Evolutionary conservation across 2,888 invertebrate species (phyloP).

Genomic region (Dynastes grantii): DNA sequence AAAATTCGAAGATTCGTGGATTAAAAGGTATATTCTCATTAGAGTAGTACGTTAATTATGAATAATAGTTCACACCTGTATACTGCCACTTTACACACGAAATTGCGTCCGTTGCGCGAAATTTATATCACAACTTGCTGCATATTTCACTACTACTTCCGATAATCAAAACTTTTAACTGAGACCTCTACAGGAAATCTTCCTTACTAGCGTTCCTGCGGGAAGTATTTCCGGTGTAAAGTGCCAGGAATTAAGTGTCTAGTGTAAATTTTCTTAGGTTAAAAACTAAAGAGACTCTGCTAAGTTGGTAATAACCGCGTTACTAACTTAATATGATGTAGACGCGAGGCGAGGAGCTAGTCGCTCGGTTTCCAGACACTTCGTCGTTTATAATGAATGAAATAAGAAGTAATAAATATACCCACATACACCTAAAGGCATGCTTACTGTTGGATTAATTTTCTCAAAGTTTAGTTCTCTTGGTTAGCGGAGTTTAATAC

Average conservation of each 20-base stretch:
- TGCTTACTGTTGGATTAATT: too few relatives aligned
- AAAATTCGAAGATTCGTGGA: too few relatives aligned
- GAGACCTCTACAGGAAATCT: neutral
- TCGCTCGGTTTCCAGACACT: too few relatives aligned
- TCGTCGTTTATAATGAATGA: slow-evolving; percentile 2
- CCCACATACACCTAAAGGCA: too few relatives aligned
- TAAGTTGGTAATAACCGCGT: slow-evolving; percentile 23
- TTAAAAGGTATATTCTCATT: too few relatives aligned
- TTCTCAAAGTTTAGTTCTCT: too few relatives aligned
- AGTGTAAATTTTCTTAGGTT: slow-evolving; percentile 10
- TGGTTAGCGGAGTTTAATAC: too few relatives aligned
- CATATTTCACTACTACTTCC: slow-evolving; percentile 8
- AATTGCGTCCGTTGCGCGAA: neutral
- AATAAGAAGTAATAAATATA: slow-evolving; percentile 5
- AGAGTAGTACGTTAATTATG: too few relatives aligned
- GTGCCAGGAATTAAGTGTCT: neutral
- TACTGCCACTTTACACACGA: neutral
- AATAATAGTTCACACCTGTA: too few relatives aligned
- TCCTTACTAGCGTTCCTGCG: neutral
- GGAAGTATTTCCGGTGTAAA: slow-evolving; percentile 9
- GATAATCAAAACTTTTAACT: slow-evolving; percentile 21
- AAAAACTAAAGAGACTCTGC: slow-evolving; percentile 12
- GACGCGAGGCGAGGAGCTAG: neutral
- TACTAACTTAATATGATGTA: slow-evolving; percentile 27
- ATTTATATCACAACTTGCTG: slow-evolving; percentile 14